Evolutionary conservation across 92 coral and sea anemone species (phyloP), one percentile per base, ranked within the genome.

Genomic region (Zoanthus sansibaricus): DNA sequence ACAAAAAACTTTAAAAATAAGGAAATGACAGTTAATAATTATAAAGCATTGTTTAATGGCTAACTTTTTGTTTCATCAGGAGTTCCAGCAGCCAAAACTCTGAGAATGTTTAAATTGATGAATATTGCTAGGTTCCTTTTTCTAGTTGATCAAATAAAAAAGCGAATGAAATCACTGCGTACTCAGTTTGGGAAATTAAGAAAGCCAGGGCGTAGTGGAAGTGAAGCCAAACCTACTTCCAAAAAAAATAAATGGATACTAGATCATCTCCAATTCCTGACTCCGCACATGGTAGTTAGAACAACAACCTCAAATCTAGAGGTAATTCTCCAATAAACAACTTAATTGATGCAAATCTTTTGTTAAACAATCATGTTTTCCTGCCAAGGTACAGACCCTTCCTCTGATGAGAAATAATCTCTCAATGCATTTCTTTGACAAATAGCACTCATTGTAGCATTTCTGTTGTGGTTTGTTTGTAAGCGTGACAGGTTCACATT

Each of bases 251-350:
- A 66, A 66, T 66, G 71, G 71, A 66, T 71, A 71, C 48, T 33
- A 71, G 75, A 71, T 71, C 75, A 71, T 71, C 75, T 71, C 75
- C 75, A 71, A 33, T 71, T 71, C 75, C 75, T 71, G 75, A 71
- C 75, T 71, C 75, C 49, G n/a, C 75, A 71, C 75, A 71, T 71
- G 48, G 75, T 21, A 71, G 45, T 12, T 71, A 71, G 75, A 71
- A 71, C 75, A 71, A 71, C 75, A 71, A 71, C 48, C 37, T 71
- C 75, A 71, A 71, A 71, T 71, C 75, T 71, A 71, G 75, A 71
- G 75, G 75, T 71, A 71, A 71, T 71, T 31, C 47, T 66, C 33
- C 71, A 66, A 18, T 66, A 4, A 66, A 66, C 71, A 66, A 18
- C 71, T 66, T 66, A 5, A 66, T 66, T 18, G 71, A 25, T 66